phyloP scores from a whole-genome alignment of 2,888 invertebrate genomes.

The Uloborus plumipes region DNA sequence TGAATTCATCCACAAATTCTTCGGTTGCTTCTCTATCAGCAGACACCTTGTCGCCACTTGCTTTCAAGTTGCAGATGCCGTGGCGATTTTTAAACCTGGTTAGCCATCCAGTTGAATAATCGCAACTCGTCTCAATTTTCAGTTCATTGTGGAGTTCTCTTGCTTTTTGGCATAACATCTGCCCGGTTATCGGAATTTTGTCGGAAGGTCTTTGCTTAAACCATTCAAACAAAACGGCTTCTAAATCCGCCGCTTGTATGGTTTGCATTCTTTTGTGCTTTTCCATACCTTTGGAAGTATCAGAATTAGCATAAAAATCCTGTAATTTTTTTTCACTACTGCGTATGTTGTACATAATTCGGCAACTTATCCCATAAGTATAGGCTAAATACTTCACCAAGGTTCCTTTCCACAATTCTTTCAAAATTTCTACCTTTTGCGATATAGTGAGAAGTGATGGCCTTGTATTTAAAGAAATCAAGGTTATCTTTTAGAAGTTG shows the following conservation, averaged over 20 bases:
- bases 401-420: too few species aligned
- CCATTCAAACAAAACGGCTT: not conserved
- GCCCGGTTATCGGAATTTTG: not conserved
- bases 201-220: not conserved
- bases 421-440: too few species aligned
- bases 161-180: not conserved
- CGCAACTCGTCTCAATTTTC: not conserved
- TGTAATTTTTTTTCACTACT: too few species aligned
- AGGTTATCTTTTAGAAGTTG: too few species aligned
- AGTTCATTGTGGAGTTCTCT: slow-evolving; percentile 1
- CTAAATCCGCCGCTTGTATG: not conserved
- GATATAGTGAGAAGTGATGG: too few species aligned
- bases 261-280: not conserved
- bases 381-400: too few species aligned
- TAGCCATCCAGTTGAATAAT: not conserved
- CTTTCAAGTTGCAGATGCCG: not conserved
- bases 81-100: slow-evolving; percentile 4
- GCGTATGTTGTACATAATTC: too few species aligned
- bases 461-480: too few species aligned
- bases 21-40: not conserved
- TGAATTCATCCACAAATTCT: slow-evolving; percentile 2
- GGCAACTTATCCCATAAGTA: too few species aligned
- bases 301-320: too few species aligned
- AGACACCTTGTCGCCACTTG: not conserved
- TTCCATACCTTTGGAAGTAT: not conserved